phyloP scores from a whole-genome alignment of 2,797 vertebrate species.

The Spinibarbus caldwelli region DNA sequence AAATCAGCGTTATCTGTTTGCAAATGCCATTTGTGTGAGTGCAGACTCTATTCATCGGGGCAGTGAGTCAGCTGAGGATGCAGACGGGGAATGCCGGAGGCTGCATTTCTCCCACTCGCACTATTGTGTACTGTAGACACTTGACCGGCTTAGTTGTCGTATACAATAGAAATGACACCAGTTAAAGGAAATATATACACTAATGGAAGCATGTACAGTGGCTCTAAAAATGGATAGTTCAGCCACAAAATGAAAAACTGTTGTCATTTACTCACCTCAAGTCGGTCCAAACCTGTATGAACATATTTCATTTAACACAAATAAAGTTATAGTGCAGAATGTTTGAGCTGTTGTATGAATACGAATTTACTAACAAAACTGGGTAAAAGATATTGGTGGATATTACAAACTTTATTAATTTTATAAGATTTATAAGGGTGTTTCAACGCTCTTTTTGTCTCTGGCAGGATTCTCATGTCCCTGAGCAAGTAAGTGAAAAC shows the following conservation, averaged over 20 bases:
- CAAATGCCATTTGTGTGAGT: constrained; percentile 49
- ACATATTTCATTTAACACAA: neutral
- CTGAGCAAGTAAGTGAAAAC: constrained; percentile 66
- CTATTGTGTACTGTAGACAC: constrained; percentile 9
- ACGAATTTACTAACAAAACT: neutral
- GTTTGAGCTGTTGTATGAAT: neutral
- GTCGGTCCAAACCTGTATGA: neutral
- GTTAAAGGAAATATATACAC: neutral
- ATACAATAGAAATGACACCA: neutral
- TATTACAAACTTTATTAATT: neutral
- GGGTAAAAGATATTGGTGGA: neutral
- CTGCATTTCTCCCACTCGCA: constrained; percentile 3
- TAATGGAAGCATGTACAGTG: neutral
- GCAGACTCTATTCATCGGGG: constrained; percentile 62
- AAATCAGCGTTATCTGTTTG: constrained; percentile 46
- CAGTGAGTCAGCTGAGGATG: constrained; percentile 46
- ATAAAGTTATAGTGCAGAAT: neutral
- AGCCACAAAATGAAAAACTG: neutral
- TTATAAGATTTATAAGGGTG: neutral
- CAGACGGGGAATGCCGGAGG: constrained; percentile 49
- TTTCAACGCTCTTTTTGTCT: constrained; percentile 41
- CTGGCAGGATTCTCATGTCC: constrained; percentile 75
- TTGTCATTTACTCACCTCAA: neutral
- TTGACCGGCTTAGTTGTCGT: neutral
- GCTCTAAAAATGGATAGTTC: neutral